Evolutionary conservation across 2,888 invertebrate genomes (phyloP), one percentile per base, ranked within the genome.

Genomic region (Cosmopolites sordidus): DNA sequence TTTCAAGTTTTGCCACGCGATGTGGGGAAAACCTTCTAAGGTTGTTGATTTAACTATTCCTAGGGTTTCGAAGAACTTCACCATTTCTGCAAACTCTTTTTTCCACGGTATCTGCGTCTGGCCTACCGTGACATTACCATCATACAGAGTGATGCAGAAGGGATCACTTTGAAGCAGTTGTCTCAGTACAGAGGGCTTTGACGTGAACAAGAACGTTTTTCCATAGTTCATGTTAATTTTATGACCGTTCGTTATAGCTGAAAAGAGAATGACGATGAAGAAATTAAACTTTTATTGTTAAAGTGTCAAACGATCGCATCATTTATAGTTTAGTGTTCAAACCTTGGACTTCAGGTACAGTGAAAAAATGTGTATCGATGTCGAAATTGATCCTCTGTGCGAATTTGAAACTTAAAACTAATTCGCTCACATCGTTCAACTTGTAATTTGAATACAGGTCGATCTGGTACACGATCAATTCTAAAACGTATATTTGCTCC

Each of bases 401-500:
- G 60, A 80, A 80, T 59, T 70, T 75, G 43, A 78, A 65, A 66
- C 75, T 76, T 17, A 79, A 67, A 22, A 75, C 73, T 5, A 81
- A 67, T 48, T 73, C 75, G 2, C 70, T 72, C 2, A 66, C 65
- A 61, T 62, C 70, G 63, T 55, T 33, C 4, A 54, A 74, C 67
- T 56, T 69, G 65, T 17, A 69, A 66, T n/a, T 66, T 52, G 59
- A 66, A 61, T 65, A 71, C 73, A 70, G 78, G 65, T 51, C 71
- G 57, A 81, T 76, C 70, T 76, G 77, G 68, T 79, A 77, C 63
- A 81, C 69, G 64, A 80, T 75, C 68, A 80, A 75, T 70, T 81
- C 81, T 62, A 81, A 59, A 69, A 80, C 67, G 73, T 77, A 81
- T 66, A 81, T 70, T 74, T 78, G 77, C 73, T 79, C 78, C 76